Evolutionary conservation across 1,140 invertebrate genomes (phyloP), one percentile per base, ranked within the genome.

Genomic region (Drosophila nikananu): DNA sequence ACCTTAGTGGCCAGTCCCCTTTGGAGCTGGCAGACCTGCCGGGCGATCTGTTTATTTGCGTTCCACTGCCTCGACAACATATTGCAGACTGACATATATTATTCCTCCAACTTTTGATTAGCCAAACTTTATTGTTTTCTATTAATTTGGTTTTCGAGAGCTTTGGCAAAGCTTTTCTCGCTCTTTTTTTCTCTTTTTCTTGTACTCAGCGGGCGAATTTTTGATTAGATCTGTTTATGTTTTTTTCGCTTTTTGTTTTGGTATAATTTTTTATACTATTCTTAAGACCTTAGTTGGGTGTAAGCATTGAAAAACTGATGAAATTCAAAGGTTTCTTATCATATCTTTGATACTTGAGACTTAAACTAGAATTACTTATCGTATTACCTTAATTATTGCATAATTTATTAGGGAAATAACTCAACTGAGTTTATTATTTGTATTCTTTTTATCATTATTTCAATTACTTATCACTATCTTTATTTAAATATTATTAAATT

Each of bases 11-110:
- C 59, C 44, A 75, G 9, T 3, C 78, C 65, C 35, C 84, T 67
- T 7, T 41, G 41, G 2, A 72, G 5, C 17, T 67, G 67, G 10
- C 12, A 27, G n/a, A 74, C 37, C 37, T 64, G 44, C n/a, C 37
- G 21, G 17, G 63, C 42, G 67, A 70, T 77, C 62, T 77, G 60
- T 23, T 54, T 57, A 1, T 39, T 44, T 10, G 49, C 55, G 46
- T 75, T 41, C 41, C 77, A 49, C 46, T 75, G 65, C 61, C 32
- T 70, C 49, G 81, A 81, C 70, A 89, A 81, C 84, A 87, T 87
- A 41, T 81, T 84, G 59, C 17, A 55, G 44, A 87, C 84, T 89
- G 32, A 77, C 65, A 44, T 17, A 32, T 55, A 39, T 23, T 54
- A 35, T 55, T 71, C n/a, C 5, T 10, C 7, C 19, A 32, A 41